phyloP scores from a whole-genome alignment of 2,888 invertebrate genomes.

The Xestia c-nigrum region DNA sequence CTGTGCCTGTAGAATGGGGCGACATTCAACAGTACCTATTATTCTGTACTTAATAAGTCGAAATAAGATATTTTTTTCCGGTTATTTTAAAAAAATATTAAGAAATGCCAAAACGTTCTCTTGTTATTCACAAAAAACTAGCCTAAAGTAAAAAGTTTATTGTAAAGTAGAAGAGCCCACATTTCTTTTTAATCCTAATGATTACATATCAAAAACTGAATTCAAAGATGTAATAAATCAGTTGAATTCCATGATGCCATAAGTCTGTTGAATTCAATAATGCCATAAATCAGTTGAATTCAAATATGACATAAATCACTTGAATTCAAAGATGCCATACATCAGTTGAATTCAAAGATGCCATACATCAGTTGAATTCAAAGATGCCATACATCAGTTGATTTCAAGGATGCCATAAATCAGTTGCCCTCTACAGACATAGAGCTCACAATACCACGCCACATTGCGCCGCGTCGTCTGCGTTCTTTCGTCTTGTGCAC shows the following conservation, averaged over 20 bases:
- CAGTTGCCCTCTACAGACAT: slow-evolving; percentile 11
- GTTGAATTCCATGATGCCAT: neutral
- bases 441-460: slow-evolving; percentile 70
- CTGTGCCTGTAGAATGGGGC: slow-evolving; percentile 18
- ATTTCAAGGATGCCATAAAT: neutral
- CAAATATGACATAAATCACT: no score
- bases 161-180: neutral
- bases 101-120: no score
- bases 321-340: neutral
- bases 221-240: no score
- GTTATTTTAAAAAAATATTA: no score
- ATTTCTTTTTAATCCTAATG: neutral
- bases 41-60: neutral
- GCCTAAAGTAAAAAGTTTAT: neutral
- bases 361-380: no score
- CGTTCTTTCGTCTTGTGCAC: slow-evolving; percentile 83
- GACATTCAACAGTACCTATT: neutral
- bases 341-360: neutral
- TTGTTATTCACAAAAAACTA: no score
- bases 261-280: neutral
- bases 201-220: neutral
- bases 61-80: no score
- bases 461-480: slow-evolving; percentile 51
- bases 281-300: no score
- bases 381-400: no score